Conservation (phyloP, 2,888 invertebrate species). For the Neoascia interrupta region DNA sequence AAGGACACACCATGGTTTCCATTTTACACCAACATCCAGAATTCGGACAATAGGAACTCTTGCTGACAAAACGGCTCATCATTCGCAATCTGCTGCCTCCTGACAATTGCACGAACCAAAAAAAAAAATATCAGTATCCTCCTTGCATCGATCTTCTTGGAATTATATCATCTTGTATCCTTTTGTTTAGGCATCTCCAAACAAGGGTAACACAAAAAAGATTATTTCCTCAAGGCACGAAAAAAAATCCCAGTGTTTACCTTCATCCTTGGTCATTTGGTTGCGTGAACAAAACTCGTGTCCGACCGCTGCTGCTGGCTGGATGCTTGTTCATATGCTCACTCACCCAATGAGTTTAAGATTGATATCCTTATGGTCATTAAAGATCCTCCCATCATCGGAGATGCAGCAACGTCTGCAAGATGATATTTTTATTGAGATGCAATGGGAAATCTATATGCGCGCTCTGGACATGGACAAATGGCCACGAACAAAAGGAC, state of each 20-base stretch:
- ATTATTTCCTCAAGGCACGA: slow-evolving; percentile 18
- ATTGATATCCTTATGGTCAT: slow-evolving; percentile 43
- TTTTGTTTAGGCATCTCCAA: slow-evolving; percentile 29
- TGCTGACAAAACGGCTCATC: slow-evolving; percentile 22
- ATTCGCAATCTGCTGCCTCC: slow-evolving; percentile 45
- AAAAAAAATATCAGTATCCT: slow-evolving; percentile 27
- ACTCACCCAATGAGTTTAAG: not conserved
- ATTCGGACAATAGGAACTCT: not conserved
- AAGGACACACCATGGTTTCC: slow-evolving; percentile 22
- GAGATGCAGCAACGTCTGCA: slow-evolving; percentile 27
- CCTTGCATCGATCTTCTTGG: slow-evolving; percentile 16
- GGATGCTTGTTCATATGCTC: not conserved
- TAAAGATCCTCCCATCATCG: slow-evolving; percentile 39
- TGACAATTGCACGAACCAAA: slow-evolving; percentile 47
- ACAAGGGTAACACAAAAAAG: slow-evolving; percentile 43
- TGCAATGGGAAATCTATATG: slow-evolving; percentile 51
- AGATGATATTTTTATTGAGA: slow-evolving; percentile 67
- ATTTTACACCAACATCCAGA: slow-evolving; percentile 16
- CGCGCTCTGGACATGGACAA: no score
- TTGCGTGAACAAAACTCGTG: slow-evolving; percentile 9
- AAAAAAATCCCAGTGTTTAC: slow-evolving; percentile 35
- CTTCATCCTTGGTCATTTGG: slow-evolving; percentile 50
- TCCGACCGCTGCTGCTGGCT: slow-evolving; percentile 1
- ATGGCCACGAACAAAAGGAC: not conserved
- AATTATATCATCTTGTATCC: slow-evolving; percentile 41